A percentile compares a stretch with the other conserved stretches of the same genome.
Conservation (phyloP, 2,113 vertebrate species). For the Xiphias gladius region DNA sequence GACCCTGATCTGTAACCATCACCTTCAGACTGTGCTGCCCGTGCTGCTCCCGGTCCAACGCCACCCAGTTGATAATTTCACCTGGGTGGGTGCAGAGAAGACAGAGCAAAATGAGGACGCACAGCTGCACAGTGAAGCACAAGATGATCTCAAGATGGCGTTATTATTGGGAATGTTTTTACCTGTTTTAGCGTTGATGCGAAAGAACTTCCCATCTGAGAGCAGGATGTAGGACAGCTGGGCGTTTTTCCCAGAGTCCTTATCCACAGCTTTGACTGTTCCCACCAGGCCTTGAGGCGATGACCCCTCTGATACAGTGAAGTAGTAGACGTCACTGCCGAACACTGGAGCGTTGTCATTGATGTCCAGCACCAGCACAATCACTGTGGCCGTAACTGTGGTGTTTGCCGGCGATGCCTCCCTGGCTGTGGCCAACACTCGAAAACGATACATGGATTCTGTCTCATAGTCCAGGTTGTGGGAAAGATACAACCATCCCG, state of each 20-base stretch:
- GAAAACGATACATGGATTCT: constrained; percentile 80
- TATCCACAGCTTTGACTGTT: constrained; percentile 87
- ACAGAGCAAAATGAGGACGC: neutral
- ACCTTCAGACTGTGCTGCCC: constrained; percentile 87
- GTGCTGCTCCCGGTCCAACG: constrained; percentile 88
- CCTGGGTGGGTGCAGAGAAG: constrained; percentile 79
- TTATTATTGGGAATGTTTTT: neutral
- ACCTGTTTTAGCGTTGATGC: constrained; percentile 95
- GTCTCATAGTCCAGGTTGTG: constrained; percentile 89
- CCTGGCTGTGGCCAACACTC: constrained; percentile 78
- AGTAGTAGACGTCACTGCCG: constrained; percentile 84
- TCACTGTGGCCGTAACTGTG: constrained; percentile 85
- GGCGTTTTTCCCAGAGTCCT: constrained; percentile 90
- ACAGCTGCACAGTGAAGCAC: neutral
- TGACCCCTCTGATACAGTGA: constrained; percentile 88
- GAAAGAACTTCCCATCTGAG: constrained; percentile 92
- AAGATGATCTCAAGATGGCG: neutral
- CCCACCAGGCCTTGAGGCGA: constrained; percentile 88
- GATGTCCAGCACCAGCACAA: constrained; percentile 89
- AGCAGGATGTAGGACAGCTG: constrained; percentile 92
- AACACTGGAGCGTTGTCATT: constrained; percentile 92
- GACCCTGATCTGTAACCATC: constrained; percentile 89
- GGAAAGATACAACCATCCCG: constrained; percentile 89
- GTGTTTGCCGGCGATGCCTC: constrained; percentile 51
- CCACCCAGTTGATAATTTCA: constrained; percentile 90